Evolutionary conservation across 1,140 invertebrate genomes (phyloP), one percentile per base, ranked within the genome.

Genomic region (Drosophila pruinosa): DNA sequence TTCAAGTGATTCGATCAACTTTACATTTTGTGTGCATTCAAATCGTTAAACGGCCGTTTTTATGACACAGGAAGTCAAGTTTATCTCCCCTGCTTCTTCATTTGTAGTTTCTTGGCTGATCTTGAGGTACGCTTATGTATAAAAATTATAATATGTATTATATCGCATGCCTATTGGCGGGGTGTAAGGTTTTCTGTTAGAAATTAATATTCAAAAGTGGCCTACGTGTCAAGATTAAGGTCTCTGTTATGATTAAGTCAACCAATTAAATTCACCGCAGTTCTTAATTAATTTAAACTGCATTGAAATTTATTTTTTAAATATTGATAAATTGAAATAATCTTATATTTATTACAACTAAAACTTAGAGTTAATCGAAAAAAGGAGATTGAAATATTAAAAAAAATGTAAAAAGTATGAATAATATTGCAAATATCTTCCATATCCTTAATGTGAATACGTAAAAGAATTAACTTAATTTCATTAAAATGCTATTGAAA

Each of bases 61-160:
- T 54, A 64, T 64, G 26, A 31, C 22, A 48, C 59, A 54, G 67
- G 67, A 70, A 70, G 67, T 70, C 19, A n/a, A 39, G 4, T 24
- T 34, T 45, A 17, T 24, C 6, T 38, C 4, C 2, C 14, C n/a
- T 15, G 17, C n/a, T n/a, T n/a, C n/a, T 28, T 15, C 2, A 10
- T n/a, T 36, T 31, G 10, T 15, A 8, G 22, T 24, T 45, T 52
- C 24, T 22, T 36, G 36, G 5, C 12, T 19, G 57, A 56, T 47
- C 26, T 54, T 7, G 15, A 24, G 26, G 57, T 58, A 58, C 12
- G 22, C 34, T 45, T 64, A 38, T 8, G 17, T 54, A 26, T 41
- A 24, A 7, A 41, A 24, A 24, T 39, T 12, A 22, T 45, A 39
- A 45, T 10, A 45, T 2, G 1, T 10, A 15, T 28, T 41, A 58